Evolutionary conservation across 1,140 invertebrate species (phyloP).

Genomic region (Drosophila equinoxialis): DNA sequence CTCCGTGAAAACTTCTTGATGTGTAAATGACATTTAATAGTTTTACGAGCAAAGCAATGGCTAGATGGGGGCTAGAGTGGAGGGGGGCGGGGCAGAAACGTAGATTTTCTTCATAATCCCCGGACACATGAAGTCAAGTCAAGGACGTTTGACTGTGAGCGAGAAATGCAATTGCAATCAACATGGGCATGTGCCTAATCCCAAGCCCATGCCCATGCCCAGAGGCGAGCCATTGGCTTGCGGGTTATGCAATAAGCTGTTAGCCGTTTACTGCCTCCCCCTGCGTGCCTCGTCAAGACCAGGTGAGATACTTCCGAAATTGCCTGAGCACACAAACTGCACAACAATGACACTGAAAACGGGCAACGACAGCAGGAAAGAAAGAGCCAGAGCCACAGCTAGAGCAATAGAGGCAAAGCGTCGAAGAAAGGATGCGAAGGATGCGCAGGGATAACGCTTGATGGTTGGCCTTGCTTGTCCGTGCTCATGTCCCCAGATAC

Average conservation of each 20-base stretch:
- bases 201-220: slow-evolving; percentile 3
- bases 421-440: background rate
- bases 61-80: background rate
- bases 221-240: slow-evolving; percentile 42
- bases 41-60: background rate
- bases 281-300: slow-evolving; percentile 12
- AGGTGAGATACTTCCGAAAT: slow-evolving; percentile 64
- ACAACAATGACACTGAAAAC: slow-evolving; percentile 52
- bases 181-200: slow-evolving; percentile 30
- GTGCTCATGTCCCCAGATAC: slow-evolving; percentile 37
- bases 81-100: background rate
- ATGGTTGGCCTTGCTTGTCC: slow-evolving; percentile 67
- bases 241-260: slow-evolving; percentile 69
- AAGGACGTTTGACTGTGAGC: slow-evolving; percentile 8
- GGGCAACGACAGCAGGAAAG: slow-evolving; percentile 5
- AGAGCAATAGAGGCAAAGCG: slow-evolving; percentile 1
- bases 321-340: slow-evolving; percentile 53
- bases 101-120: background rate
- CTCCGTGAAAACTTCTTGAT: slow-evolving; percentile 59
- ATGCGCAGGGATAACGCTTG: slow-evolving; percentile 31
- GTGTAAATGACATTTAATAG: slow-evolving; percentile 38
- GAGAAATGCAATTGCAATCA: slow-evolving; percentile 4
- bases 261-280: slow-evolving; percentile 36
- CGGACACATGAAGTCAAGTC: slow-evolving; percentile 10
- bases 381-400: background rate